Base-by-base conservation (phyloP, 2,797 vertebrate genomes). In the Microctenopoma stevenorrisi region DNA sequence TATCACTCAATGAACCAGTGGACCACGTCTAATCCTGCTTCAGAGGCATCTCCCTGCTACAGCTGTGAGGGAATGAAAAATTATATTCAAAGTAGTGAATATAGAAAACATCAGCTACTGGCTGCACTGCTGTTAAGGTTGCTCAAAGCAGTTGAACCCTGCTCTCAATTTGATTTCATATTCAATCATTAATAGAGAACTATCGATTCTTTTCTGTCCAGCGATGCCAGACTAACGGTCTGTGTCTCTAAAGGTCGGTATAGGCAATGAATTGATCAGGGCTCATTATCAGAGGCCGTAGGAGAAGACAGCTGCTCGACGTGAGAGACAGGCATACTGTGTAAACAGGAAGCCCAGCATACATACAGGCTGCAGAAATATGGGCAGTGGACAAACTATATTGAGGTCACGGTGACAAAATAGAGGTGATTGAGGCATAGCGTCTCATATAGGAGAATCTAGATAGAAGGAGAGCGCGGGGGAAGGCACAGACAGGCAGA, bases 231-330 rank as follows among this genome's bases (percentile, higher is more conserved):
- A 79, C 79, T 72, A 68, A 64, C 63, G 47, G 82, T 72, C 75
- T 87, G 73, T 66, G 83, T 77, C 79, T 72, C 76, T 50, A 79
- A 86, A 84, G 81, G 84, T 87, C 87, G 82, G 76, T 70, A 61
- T 74, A 83, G 68, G 69, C 65, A 81, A 85, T 76, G 54, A 69
- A 86, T 83, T 78, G 84, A 88, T 83, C 70, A 60, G 66, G 1
- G 18, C 68, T 86, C 75, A 68, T 87, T 76, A 85, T 14, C 63
- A 44, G 62, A 79, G 75, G 69, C 51, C 16, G 47, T 80, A 50
- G 71, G 52, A 64, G 18, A 79, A 72, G 64, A 43, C 48, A 16
- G 52, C 8, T 12, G 10, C 38, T 15, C 43, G 16, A 26, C 68
- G 59, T 61, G 66, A 77, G 68, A 47, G 28, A 51, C 33, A 55